A percentile compares a stretch with the other conserved stretches of the same genome.
Conservation (phyloP, 1,140 invertebrate genomes). For the Drosophila novamexicana region DNA sequence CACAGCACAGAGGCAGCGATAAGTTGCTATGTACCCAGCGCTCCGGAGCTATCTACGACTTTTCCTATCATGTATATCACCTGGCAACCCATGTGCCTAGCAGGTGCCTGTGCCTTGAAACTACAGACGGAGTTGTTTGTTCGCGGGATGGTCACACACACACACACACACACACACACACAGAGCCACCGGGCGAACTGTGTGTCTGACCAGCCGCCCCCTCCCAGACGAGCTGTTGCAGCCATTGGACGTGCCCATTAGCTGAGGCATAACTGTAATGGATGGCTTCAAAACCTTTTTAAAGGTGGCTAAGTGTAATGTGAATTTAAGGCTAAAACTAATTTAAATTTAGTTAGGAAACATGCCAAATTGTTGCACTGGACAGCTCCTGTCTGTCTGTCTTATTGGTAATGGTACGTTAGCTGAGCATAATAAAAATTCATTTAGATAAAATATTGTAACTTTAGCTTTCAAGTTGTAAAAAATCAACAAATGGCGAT, state of each 20-base stretch:
- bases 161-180: conserved; percentile 1
- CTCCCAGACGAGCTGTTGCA: conserved; percentile 11
- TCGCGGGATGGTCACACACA: neutral
- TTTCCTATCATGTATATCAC: conserved; percentile 13
- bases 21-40: conserved; percentile 15
- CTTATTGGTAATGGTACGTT: neutral
- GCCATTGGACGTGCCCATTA: conserved; percentile 12
- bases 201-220: neutral
- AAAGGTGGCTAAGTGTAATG: neutral
- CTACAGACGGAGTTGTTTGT: neutral
- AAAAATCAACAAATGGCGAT: no score
- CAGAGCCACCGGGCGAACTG: neutral
- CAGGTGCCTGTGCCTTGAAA: neutral
- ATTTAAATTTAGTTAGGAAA: conserved; percentile 8
- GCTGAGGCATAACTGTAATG: conserved; percentile 8
- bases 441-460: no score
- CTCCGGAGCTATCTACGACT: neutral
- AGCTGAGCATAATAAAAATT: neutral
- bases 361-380: neutral
- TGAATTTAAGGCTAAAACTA: conserved; percentile 1
- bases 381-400: neutral
- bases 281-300: conserved; percentile 1
- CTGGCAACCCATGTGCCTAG: conserved; percentile 7
- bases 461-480: no score
- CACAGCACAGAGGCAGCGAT: conserved; percentile 29